Evolutionary conservation across 2,888 invertebrate species (phyloP).

Genomic region (Chouioia cunea): DNA sequence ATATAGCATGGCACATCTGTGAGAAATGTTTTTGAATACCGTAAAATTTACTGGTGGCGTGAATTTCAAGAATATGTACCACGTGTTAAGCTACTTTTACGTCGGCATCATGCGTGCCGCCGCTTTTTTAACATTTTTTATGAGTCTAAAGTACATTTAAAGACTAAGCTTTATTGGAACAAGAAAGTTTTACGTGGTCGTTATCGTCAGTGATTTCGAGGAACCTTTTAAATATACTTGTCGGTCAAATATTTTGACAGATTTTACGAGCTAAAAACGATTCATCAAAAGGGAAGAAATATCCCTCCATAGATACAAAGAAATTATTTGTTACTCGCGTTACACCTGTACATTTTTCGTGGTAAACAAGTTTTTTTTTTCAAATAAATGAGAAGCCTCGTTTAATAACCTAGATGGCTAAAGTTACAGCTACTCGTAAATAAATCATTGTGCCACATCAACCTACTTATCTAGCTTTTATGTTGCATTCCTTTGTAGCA

Average conservation of each 20-base stretch:
- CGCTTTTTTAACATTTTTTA: slow-evolving; percentile 25
- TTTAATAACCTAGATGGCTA: too few relatives aligned
- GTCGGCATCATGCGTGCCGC: neutral
- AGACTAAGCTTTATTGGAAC: slow-evolving; percentile 12
- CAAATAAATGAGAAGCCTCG: too few relatives aligned
- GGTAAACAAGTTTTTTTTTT: too few relatives aligned
- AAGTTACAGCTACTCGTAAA: slow-evolving; percentile 1
- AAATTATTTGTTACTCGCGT: neutral
- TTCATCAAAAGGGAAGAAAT: slow-evolving; percentile 22
- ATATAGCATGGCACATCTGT: neutral
- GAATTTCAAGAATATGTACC: slow-evolving; percentile 8
- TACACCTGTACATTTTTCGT: too few relatives aligned
- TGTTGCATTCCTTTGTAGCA: neutral
- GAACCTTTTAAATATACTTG: slow-evolving; percentile 17
- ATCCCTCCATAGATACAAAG: slow-evolving; percentile 19
- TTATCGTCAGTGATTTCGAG: slow-evolving; percentile 7
- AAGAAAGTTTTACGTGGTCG: slow-evolving; percentile 23
- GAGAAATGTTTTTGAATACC: neutral
- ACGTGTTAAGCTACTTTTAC: slow-evolving; percentile 15
- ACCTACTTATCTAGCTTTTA: slow-evolving; percentile 15
- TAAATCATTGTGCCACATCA: slow-evolving; percentile 18
- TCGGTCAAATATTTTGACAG: slow-evolving; percentile 25
- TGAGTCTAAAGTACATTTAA: neutral
- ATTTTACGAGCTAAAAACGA: slow-evolving; percentile 28
- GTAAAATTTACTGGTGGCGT: slow-evolving; percentile 12